Evolutionary conservation across 2,888 invertebrate species (phyloP), one percentile per base, ranked within the genome.

Genomic region (Barypeithes pellucidus): DNA sequence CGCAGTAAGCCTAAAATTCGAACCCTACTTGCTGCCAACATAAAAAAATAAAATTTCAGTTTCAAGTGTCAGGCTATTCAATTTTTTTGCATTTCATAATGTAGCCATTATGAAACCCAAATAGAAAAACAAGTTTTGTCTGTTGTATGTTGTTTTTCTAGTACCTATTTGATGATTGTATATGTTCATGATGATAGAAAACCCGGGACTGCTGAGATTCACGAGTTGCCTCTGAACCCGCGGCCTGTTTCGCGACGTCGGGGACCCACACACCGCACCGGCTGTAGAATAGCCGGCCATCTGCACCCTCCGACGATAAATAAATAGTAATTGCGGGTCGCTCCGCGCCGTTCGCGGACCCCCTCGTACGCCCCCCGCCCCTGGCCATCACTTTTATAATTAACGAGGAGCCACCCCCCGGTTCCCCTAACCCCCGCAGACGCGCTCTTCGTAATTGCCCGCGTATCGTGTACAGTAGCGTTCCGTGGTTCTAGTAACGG

Each of bases 371-470:
- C 50, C 45, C 47, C 33, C 11, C 39, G 22, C 59, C 59, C 47
- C 33, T n/a, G 41, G 60, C 50, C 69, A 62, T 69, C 69, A 62
- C 61, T 69, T 69, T 69, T 69, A 69, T 69, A 69, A 69, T 69
- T 69, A 69, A 69, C 69, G 69, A 69, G 69, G 61, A 69, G 61
- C 62, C 52, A 50, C 20, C 61, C 69, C 62, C 62, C 62, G 4
- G 24, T 16, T 14, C 67, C 33, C 50, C 50, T 50, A 43, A 14
- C 52, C 52, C 52, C 62, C 62, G 50, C 62, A 7, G 69, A 62
- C 69, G 61, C 62, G 69, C 54, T 61, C 29, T 60, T 29, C 47
- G 69, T 69, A 69, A 69, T 69, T 69, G 69, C 69, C 62, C 69
- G 69, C 69, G 69, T 69, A 68, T 50, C 33, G 65, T 61, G 68